Evolutionary conservation across 2,113 vertebrate species (phyloP), one percentile per base, ranked within the genome.

Genomic region (Maccullochella peelii): DNA sequence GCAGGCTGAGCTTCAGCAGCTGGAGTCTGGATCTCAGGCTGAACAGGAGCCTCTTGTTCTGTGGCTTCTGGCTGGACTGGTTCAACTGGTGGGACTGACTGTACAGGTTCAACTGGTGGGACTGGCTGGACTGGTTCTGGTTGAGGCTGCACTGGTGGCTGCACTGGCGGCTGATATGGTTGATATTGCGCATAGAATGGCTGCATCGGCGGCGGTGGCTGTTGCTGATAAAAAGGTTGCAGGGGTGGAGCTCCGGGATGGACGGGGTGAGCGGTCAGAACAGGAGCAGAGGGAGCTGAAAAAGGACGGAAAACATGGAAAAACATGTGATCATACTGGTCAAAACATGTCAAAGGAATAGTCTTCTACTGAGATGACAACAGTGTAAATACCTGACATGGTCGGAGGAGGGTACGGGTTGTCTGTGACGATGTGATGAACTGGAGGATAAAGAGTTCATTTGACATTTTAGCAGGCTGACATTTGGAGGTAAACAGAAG

Each of bases 371-470:
- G 20, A 25, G 0, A 7, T 3, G 40, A 77, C 12, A 21, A 52
- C 4, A 42, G 63, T 11, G 83, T 55, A 2, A 59, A 71, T 90
- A 96, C 95, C 95, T 95, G 93, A 73, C 79, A 88, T 27, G 40
- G 92, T 90, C 0, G 94, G 89, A 63, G 95, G 95, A 49, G 94
- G 95, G 70, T 94, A 94, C 23, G 95, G 95, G 73, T 90, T 96
- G 88, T 95, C 95, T 55, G 95, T 95, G 82, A 96, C 94, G 11
- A 96, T 87, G 86, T 96, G 95, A 90, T 96, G 95, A 86, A 96
- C 95, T 96, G 91, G 18, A 92, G 89, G 59, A 84, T 4, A 80
- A 84, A 89, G 8, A 5, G 44, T 73, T 25, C 6, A n/a, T 16
- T 66, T 50, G 14, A 50, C 47, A 55, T 63, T 21, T 79, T 6